Conservation (phyloP, 2,113 vertebrate genomes). For the Nannospalax galili region DNA sequence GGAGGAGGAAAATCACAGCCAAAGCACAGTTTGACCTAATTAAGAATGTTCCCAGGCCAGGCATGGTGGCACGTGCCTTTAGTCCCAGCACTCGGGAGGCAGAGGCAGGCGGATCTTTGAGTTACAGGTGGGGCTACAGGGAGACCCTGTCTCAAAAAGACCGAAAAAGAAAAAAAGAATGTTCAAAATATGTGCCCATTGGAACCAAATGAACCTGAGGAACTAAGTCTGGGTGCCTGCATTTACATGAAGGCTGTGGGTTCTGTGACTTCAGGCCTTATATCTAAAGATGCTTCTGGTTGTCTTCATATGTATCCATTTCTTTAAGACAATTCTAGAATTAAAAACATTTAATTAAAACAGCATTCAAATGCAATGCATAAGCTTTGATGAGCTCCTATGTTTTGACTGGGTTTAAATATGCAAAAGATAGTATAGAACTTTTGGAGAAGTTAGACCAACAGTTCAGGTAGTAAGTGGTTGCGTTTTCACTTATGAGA, state of each 20-base stretch:
- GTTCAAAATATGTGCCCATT: background rate
- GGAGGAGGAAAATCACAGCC: too few species aligned
- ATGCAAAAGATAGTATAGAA: background rate
- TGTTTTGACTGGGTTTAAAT: background rate
- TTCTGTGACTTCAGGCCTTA: background rate
- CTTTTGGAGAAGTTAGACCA: background rate
- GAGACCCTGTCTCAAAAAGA: too few species aligned
- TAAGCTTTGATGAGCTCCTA: background rate
- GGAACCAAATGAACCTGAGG: background rate
- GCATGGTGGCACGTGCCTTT: too few species aligned
- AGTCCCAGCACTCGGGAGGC: too few species aligned
- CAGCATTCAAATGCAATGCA: background rate
- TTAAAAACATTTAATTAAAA: background rate
- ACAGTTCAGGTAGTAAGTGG: background rate
- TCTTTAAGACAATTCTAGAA: background rate
- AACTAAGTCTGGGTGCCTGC: background rate
- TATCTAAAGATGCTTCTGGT: background rate
- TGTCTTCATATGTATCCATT: background rate
- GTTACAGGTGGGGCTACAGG: too few species aligned
- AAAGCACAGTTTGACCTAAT: background rate
- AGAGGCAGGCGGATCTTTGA: too few species aligned
- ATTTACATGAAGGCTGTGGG: background rate
- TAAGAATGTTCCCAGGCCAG: background rate
- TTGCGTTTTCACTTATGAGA: background rate
- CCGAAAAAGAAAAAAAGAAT: too few species aligned